phyloP scores from a whole-genome alignment of 2,113 vertebrate genomes.

The Rissa tridactyla region DNA sequence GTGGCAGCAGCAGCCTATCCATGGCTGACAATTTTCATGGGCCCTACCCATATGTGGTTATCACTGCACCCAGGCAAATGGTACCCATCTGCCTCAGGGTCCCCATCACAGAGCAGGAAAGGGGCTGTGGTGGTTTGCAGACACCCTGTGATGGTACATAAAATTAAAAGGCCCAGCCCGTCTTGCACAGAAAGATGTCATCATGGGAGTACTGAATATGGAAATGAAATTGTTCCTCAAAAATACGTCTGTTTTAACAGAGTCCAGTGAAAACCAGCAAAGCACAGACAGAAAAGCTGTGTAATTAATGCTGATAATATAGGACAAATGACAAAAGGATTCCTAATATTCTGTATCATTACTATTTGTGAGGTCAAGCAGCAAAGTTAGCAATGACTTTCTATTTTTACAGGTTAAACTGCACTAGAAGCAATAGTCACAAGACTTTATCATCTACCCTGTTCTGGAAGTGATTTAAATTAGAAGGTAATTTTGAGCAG shows the following conservation, averaged over 20 bases:
- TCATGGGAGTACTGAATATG: not conserved
- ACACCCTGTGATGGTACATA: accelerated
- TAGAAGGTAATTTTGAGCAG: not conserved
- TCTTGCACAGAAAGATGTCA: not conserved
- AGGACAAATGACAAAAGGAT: not conserved
- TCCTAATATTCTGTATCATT: not conserved
- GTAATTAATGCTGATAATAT: not conserved
- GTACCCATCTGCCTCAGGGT: not conserved
- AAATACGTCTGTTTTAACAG: not conserved
- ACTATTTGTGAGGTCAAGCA: not conserved
- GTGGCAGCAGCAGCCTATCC: not conserved
- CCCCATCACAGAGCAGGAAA: not conserved
- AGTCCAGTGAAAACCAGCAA: not conserved
- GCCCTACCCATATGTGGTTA: not conserved
- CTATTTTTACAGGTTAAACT: not conserved
- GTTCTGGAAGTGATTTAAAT: not conserved
- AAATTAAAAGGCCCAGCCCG: not conserved
- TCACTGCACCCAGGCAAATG: not conserved
- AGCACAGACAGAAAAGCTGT: not conserved
- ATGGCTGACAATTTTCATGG: not conserved
- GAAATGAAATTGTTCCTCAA: not conserved
- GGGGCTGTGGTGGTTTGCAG: not conserved
- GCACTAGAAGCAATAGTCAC: not conserved
- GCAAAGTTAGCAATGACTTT: not conserved
- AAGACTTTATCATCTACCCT: not conserved